These are phyloP conservation scores for Lacerta bilineata DNA, from an alignment of 2,797 vertebrate genomes.

Conservation along the genomic window DNA sequence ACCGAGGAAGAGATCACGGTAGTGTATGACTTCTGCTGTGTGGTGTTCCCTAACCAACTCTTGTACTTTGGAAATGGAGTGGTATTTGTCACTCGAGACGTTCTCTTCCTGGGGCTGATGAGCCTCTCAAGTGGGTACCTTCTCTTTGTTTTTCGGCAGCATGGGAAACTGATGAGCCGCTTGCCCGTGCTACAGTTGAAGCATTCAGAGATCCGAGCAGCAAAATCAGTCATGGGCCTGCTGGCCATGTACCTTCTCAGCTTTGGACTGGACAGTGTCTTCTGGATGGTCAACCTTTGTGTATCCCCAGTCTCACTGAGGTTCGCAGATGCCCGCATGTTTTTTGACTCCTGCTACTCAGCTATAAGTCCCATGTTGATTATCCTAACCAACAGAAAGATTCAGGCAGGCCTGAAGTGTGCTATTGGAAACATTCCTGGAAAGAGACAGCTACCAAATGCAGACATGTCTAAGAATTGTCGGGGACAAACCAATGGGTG, in stretches of 20 bases:
- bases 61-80: slow-evolving; percentile 56
- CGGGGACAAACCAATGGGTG: background rate
- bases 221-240: slow-evolving; percentile 60
- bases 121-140: slow-evolving; percentile 57
- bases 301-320: slow-evolving; percentile 30
- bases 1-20: slow-evolving; percentile 46
- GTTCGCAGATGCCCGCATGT: slow-evolving; percentile 55
- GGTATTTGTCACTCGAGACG: slow-evolving; percentile 46
- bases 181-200: slow-evolving; percentile 30
- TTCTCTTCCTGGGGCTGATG: slow-evolving; percentile 55
- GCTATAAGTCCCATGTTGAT: slow-evolving; percentile 65
- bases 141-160: slow-evolving; percentile 50
- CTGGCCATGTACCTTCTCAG: slow-evolving; percentile 61
- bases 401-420: slow-evolving; percentile 48
- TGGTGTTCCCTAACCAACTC: slow-evolving; percentile 50
- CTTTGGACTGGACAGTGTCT: slow-evolving; percentile 62
- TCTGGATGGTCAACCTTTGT: slow-evolving; percentile 64
- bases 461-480: background rate
- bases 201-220: slow-evolving; percentile 49
- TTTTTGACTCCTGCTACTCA: slow-evolving; percentile 65
- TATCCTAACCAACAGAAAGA: slow-evolving; percentile 63
- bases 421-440: background rate
- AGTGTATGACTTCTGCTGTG: slow-evolving; percentile 58
- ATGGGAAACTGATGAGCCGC: slow-evolving; percentile 48
- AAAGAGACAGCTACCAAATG: no score